Evolutionary conservation across 2,113 vertebrate genomes (phyloP), one percentile per base, ranked within the genome.

Genomic region (Vanacampus margaritifer): DNA sequence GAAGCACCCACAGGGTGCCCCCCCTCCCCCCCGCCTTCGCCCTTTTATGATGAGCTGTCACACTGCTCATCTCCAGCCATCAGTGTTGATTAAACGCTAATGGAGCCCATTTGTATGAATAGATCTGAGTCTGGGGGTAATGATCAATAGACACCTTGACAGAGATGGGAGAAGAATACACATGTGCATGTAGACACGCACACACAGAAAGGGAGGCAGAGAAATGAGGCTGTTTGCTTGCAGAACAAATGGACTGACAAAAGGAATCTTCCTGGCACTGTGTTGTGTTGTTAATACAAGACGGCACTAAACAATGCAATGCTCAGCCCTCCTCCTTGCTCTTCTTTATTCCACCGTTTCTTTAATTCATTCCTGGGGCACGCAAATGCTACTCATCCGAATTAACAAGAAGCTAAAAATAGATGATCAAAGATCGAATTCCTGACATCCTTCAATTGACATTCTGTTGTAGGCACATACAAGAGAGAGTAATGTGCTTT

Each of bases 101-200:
- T 89, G 84, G 89, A 89, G 87, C 85, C 84, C 88, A 89, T 89
- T 90, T 89, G 87, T 90, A 89, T 89, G 89, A 91, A 90, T 87
- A 83, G 83, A 84, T 76, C 80, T 37, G 50, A 64, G 79, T 80
- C 85, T 46, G 57, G 64, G 28, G 84, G 85, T 88, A 86, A 89
- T 90, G 88, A 90, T 89, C 88, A 89, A 89, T 89, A 87, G 82
- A 87, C 86, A 86, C 85, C 86, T 86, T 88, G 86, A 88, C 83
- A 85, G 85, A 88, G 81, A 85, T 82, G 79, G 69, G 79, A 71
- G 82, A 78, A 65, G 69, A 68, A 75, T 71, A 75, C 68, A 50
- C 71, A 36, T 59, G 67, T 50, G 16, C 43, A 17, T 14, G 14
- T 17, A 45, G 14, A 67, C 69, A 46, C 43, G 73, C 64, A 69